Evolutionary conservation across 2,888 invertebrate species (phyloP), one percentile per base, ranked within the genome.

Genomic region (Cremastinae sp.): DNA sequence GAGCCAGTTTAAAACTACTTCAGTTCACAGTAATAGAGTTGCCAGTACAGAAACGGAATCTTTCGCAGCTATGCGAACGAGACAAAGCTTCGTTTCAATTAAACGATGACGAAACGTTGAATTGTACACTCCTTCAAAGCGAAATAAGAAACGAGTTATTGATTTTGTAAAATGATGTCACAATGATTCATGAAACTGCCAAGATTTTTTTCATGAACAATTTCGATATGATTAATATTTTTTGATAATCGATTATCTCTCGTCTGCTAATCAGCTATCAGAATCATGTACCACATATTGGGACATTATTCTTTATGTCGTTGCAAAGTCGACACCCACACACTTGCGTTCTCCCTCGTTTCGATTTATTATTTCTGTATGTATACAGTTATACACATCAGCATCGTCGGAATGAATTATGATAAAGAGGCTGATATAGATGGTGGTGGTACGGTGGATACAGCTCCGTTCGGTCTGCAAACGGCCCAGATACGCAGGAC

Each of bases 401-500:
- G 61, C 49, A 47, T 78, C 80, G 71, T 76, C 79, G 74, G 82
- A 82, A 82, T 83, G 84, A 83, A 84, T 85, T 85, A 85, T 84
- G 85, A 85, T 85, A 85, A 84, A 85, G 84, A 83, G 83, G 76
- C 82, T 84, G 83, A 84, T n/a, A n/a, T 84, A 82, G 80, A 79
- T 70, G 53, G 70, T 73, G 62, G 75, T 58, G 39, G 56, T 59
- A 39, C 65, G 45, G 59, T 80, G 83, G 81, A 84, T 84, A 84
- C 81, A 70, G 65, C 76, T 76, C 43, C 55, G 58, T 62, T 62
- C 65, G 65, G 74, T 70, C 65, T 2, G 76, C 74, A 78, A 84
- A 76, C 82, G 85, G 84, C 85, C 85, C 84, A 85, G 85, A 84
- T 85, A 85, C 83, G 82, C 83, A 83, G 84, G 82, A 82, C 83